phyloP scores from a whole-genome alignment of 2,797 vertebrate genomes.

The Macrochelys suwanniensis region DNA sequence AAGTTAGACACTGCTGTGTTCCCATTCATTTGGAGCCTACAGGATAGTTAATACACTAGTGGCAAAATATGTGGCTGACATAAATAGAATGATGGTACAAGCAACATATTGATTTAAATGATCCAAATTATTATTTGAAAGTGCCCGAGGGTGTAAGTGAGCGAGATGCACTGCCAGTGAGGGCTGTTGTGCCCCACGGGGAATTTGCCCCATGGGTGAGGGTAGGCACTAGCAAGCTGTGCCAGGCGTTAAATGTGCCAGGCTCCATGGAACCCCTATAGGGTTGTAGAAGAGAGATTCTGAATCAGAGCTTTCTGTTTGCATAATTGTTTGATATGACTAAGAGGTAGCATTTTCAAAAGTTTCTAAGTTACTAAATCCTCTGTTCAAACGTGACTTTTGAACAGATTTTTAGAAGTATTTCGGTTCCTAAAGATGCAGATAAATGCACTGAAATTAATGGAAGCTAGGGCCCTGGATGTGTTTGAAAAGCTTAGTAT shows the following conservation, averaged over 20 bases:
- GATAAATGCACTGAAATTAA: neutral
- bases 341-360: neutral
- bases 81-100: no score
- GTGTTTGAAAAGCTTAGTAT: neutral
- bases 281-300: neutral
- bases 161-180: neutral
- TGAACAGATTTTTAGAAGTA: neutral
- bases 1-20: neutral
- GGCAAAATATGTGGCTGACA: neutral
- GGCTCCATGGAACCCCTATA: neutral
- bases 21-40: neutral
- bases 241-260: neutral
- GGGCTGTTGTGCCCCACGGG: fast-evolving
- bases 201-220: fast-evolving
- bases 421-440: neutral
- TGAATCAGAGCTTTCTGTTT: neutral
- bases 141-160: no score
- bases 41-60: neutral
- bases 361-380: neutral
- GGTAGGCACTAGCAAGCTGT: neutral
- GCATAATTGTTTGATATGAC: neutral
- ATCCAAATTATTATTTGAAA: neutral
- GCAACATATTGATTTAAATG: neutral
- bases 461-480: neutral
- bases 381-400: neutral